phyloP scores from a whole-genome alignment of 2,888 invertebrate species.

The Mesorhabditis sp. region DNA sequence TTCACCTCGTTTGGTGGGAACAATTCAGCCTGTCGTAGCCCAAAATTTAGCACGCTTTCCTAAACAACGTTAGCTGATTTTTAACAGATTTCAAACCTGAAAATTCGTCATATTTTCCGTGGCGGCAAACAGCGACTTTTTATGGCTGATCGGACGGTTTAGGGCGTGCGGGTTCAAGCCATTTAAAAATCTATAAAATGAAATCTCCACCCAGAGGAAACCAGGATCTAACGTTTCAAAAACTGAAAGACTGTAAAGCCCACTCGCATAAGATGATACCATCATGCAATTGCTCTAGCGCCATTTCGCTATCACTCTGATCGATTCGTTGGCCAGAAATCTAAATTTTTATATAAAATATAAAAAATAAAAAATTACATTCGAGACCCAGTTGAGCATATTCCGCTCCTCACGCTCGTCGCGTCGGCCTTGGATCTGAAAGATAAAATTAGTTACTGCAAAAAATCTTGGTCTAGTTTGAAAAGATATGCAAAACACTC shows the following conservation, averaged over 20 bases:
- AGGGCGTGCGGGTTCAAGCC: conserved; percentile 23
- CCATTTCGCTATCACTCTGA: conserved; percentile 14
- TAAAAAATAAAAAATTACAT: conserved; percentile 19
- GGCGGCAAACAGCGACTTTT: conserved; percentile 34
- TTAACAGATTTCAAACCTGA: conserved; percentile 17
- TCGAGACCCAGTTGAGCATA: conserved; percentile 32
- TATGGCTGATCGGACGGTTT: conserved; percentile 26
- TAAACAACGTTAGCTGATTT: neutral
- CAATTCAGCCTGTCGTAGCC: conserved; percentile 19
- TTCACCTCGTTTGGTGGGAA: conserved; percentile 16
- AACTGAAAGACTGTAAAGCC: conserved; percentile 2
- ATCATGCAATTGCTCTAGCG: conserved; percentile 25
- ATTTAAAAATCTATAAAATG: conserved; percentile 4
- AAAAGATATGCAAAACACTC: conserved; percentile 2
- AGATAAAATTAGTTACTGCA: conserved; percentile 10
- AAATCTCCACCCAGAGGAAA: too few species aligned
- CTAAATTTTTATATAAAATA: conserved; percentile 1
- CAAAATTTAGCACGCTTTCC: conserved; percentile 8
- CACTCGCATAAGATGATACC: conserved; percentile 41
- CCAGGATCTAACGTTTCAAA: neutral
- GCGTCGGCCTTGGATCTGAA: conserved; percentile 40
- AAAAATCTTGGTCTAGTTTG: conserved; percentile 1
- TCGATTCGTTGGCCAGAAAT: conserved; percentile 4
- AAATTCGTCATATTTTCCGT: conserved; percentile 39
- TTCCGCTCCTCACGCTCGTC: conserved; percentile 23